Evolutionary conservation across 1,140 invertebrate genomes (phyloP).

Genomic region (Sycobia sp.): DNA sequence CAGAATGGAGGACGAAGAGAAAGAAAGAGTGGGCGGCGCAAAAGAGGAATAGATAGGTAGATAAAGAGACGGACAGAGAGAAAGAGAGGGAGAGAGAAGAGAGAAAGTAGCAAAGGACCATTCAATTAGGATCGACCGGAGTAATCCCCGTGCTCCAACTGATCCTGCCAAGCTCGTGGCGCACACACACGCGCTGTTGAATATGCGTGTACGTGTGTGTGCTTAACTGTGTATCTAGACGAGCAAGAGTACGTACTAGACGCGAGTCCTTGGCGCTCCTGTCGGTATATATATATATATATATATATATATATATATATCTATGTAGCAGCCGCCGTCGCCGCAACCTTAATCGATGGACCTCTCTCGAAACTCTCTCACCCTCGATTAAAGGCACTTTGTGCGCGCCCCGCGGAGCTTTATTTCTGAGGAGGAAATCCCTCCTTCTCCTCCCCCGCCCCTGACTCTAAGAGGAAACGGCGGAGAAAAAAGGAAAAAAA

Average conservation of each 20-base stretch:
- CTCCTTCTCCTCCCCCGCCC: no score
- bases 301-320: no score
- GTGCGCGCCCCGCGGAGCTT: constrained; percentile 18
- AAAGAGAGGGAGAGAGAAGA: neutral
- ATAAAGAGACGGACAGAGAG: no score
- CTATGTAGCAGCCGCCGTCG: constrained; percentile 11
- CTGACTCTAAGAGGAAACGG: no score
- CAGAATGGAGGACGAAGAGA: constrained; percentile 17
- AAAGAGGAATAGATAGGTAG: no score
- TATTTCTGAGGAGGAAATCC: constrained; percentile 28
- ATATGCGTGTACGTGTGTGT: neutral
- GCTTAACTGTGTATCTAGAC: no score
- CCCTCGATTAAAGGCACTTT: constrained; percentile 46
- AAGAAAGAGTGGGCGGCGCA: no score
- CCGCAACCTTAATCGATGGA: constrained; percentile 46
- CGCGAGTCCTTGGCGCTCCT: no score
- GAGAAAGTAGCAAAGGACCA: constrained; percentile 43
- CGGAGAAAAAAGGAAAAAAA: no score
- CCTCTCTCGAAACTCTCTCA: constrained; percentile 42
- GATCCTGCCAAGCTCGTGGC: constrained; percentile 38
- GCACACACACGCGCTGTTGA: no score
- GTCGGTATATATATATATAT: no score
- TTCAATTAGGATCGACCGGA: constrained; percentile 49
- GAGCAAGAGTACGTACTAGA: no score
- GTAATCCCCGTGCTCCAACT: constrained; percentile 45